These are phyloP conservation scores for Poecilus cupreus DNA, from an alignment of 2,888 invertebrate species.

Conservation along the genomic window DNA sequence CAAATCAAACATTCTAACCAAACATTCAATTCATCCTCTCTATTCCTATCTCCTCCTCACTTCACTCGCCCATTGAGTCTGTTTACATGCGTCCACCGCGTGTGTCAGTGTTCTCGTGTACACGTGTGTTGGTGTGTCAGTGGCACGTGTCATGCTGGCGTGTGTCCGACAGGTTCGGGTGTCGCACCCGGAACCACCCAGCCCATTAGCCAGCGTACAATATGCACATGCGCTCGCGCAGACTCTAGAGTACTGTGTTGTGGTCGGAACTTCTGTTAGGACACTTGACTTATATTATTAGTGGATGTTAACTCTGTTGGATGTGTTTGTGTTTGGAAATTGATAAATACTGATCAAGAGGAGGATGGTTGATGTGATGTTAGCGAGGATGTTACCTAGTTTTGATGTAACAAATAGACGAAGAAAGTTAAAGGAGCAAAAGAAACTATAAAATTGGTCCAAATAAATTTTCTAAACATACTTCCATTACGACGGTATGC, in stretches of 20 bases:
- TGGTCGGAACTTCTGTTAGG: too few species aligned
- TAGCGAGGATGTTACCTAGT: too few species aligned
- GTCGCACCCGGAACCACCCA: constrained; percentile 41
- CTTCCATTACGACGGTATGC: too few species aligned
- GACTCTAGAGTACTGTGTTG: neutral
- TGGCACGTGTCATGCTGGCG: constrained; percentile 43
- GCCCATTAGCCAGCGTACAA: constrained; percentile 46
- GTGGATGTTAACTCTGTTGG: too few species aligned
- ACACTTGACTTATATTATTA: neutral
- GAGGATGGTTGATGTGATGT: too few species aligned
- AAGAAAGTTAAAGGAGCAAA: too few species aligned
- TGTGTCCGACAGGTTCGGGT: constrained; percentile 49
- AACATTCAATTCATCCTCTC: neutral
- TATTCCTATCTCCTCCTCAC: neutral
- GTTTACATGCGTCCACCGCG: constrained; percentile 40
- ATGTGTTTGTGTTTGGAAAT: too few species aligned
- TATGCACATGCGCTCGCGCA: neutral
- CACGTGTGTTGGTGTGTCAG: constrained; percentile 40
- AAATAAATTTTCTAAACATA: too few species aligned
- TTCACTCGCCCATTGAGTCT: neutral
- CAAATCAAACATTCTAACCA: constrained; percentile 1
- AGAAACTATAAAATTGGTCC: too few species aligned
- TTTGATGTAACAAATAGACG: too few species aligned
- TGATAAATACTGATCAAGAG: too few species aligned
- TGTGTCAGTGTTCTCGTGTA: neutral